Conservation (phyloP, 1,140 invertebrate genomes). For the Danaus melanippus region DNA sequence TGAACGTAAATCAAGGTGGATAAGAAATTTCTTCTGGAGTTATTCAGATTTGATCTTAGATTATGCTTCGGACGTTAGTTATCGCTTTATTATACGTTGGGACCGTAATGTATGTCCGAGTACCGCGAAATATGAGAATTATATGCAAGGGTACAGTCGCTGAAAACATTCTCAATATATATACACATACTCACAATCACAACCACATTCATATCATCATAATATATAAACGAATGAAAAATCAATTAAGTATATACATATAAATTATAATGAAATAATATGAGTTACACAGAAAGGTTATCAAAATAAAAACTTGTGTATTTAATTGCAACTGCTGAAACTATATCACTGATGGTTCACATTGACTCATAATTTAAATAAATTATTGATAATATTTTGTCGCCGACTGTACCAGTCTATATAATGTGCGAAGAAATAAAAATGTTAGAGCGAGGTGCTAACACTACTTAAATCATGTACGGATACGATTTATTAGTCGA, state of each 20-base stretch:
- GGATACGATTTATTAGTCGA: slow-evolving; percentile 21
- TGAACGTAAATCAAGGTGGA: slow-evolving; percentile 25
- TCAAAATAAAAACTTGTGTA: no score
- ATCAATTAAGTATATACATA: no score
- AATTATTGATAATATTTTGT: slow-evolving; percentile 6
- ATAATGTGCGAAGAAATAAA: slow-evolving; percentile 30
- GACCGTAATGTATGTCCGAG: slow-evolving; percentile 36
- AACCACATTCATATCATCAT: no score
- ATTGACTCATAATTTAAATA: neutral
- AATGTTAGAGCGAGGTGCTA: slow-evolving; percentile 32
- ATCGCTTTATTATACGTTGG: slow-evolving; percentile 38
- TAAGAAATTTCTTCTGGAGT: slow-evolving; percentile 26
- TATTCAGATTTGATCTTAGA: slow-evolving; percentile 40
- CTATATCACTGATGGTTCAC: no score
- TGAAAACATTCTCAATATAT: slow-evolving; percentile 16
- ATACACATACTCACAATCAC: neutral
- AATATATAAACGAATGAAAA: no score
- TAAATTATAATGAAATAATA: no score
- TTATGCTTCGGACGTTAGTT: slow-evolving; percentile 40
- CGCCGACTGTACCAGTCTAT: slow-evolving; percentile 16
- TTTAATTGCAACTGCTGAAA: no score
- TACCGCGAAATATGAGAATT: slow-evolving; percentile 32
- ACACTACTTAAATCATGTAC: slow-evolving; percentile 31
- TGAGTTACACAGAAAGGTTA: no score
- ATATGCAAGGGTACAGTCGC: slow-evolving; percentile 29